These are phyloP conservation scores for Nothocercus julius DNA, from an alignment of 2,113 vertebrate species.

Conservation along the genomic window DNA sequence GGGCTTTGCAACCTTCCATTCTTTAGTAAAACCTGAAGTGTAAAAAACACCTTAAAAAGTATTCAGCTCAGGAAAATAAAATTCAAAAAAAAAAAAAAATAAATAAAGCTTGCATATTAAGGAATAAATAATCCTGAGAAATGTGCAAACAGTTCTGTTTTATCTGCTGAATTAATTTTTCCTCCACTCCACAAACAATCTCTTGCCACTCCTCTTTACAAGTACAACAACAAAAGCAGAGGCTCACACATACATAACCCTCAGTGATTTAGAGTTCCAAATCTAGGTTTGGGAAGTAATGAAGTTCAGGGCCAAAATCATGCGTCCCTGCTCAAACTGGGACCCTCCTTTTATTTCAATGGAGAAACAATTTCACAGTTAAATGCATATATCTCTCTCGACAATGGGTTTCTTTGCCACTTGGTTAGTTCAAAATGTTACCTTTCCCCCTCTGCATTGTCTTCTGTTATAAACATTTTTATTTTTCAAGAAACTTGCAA, in stretches of 20 bases:
- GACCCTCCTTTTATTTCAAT: not conserved
- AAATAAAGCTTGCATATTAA: not conserved
- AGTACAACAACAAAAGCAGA: not conserved
- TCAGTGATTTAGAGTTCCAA: not conserved
- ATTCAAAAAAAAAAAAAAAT: not conserved
- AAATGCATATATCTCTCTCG: rapidly evolving
- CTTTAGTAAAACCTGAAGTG: not conserved
- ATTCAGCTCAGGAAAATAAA: not conserved
- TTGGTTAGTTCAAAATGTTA: not conserved
- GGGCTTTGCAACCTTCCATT: slow-evolving; percentile 39
- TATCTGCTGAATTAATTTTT: not conserved
- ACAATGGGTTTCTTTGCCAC: rapidly evolving
- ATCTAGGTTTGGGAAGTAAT: not conserved
- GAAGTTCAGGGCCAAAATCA: not conserved
- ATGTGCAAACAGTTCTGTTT: not conserved
- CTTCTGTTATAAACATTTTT: not conserved
- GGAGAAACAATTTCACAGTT: not conserved
- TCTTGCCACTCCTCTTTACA: not conserved
- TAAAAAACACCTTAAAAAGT: not conserved
- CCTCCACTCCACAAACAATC: not conserved
- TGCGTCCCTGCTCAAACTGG: rapidly evolving
- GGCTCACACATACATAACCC: not conserved
- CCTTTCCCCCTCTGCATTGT: not conserved
- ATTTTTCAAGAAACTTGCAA: not conserved
- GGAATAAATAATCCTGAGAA: not conserved